Evolutionary conservation across 2,113 vertebrate species (phyloP).

Genomic region (Sardina pilchardus): DNA sequence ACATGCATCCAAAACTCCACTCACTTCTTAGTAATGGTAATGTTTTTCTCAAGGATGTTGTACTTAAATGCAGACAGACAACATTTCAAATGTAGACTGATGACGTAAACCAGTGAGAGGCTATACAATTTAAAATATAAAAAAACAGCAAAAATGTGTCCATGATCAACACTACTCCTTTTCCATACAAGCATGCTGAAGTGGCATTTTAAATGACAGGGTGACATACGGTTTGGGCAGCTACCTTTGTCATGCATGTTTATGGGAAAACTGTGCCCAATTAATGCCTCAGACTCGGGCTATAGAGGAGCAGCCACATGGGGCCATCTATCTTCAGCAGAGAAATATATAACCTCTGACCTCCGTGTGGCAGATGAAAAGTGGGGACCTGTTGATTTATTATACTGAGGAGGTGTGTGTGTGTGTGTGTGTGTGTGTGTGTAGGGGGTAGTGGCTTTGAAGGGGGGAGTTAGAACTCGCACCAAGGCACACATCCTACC

Average conservation of each 20-base stretch:
- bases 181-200: neutral
- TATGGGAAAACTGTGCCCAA: neutral
- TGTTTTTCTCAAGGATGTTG: no score
- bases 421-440: slow-evolving; percentile 5
- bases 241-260: neutral
- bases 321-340: slow-evolving; percentile 47
- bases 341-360: slow-evolving; percentile 57
- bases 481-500: slow-evolving; percentile 40
- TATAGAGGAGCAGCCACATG: neutral
- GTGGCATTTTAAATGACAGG: neutral
- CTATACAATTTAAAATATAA: neutral
- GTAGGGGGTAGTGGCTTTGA: slow-evolving; percentile 45
- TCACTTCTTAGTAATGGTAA: no score
- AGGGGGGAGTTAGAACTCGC: slow-evolving; percentile 33
- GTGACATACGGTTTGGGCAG: neutral
- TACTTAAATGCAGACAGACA: neutral
- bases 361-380: slow-evolving; percentile 50
- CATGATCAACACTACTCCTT: neutral
- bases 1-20: no score
- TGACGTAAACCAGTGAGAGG: neutral
- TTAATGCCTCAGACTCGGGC: neutral
- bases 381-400: slow-evolving; percentile 56
- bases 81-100: neutral
- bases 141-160: neutral
- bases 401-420: slow-evolving; percentile 39